Evolutionary conservation across 2,797 vertebrate genomes (phyloP).

Genomic region (Epinephelus malabaricus): DNA sequence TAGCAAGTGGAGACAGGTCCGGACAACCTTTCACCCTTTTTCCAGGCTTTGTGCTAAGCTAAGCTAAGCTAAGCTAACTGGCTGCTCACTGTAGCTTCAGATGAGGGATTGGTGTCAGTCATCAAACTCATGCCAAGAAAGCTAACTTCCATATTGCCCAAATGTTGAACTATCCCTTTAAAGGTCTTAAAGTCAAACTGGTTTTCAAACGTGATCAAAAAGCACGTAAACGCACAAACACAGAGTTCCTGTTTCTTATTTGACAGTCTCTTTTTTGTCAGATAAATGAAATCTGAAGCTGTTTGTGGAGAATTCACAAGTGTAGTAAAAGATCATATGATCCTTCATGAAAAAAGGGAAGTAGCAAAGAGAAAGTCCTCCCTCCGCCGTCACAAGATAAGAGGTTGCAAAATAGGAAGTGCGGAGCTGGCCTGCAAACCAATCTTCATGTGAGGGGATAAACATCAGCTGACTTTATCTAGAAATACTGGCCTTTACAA

Average conservation of each 20-base stretch:
- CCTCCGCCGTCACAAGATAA: constrained; percentile 65
- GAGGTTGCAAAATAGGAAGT: constrained; percentile 66
- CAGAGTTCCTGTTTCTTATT: neutral
- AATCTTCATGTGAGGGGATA: constrained; percentile 12
- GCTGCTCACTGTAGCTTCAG: neutral
- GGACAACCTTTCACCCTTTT: too few relatives aligned
- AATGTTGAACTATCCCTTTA: neutral
- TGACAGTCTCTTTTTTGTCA: neutral
- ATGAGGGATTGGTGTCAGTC: neutral
- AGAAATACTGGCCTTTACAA: constrained; percentile 52
- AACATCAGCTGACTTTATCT: constrained; percentile 33
- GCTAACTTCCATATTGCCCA: neutral
- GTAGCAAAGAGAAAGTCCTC: constrained; percentile 66
- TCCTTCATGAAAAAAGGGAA: constrained; percentile 65
- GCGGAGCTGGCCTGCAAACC: neutral
- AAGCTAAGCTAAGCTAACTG: too few relatives aligned
- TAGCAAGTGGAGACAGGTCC: too few relatives aligned
- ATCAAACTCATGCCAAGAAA: neutral
- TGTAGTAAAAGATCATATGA: constrained; percentile 58
- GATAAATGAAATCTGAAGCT: neutral
- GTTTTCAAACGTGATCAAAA: neutral
- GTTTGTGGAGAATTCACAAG: constrained; percentile 6
- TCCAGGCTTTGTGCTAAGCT: too few relatives aligned
- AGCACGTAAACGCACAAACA: too few relatives aligned
- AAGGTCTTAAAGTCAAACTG: neutral